These are phyloP conservation scores for Hemicrepidius hirtus DNA, from an alignment of 2,888 invertebrate genomes.

Conservation along the genomic window DNA sequence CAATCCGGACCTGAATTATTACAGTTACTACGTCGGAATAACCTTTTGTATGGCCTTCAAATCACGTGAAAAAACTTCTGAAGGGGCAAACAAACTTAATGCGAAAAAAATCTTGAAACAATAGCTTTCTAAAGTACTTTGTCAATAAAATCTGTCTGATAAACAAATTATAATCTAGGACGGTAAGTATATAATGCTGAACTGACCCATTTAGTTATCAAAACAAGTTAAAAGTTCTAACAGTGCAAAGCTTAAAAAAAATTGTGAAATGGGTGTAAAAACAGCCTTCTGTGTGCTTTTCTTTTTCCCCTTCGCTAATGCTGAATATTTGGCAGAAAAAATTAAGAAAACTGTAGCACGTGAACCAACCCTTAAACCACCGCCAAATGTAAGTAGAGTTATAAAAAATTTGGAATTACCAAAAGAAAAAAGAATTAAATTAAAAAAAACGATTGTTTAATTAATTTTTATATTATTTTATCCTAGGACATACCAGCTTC, in stretches of 20 bases:
- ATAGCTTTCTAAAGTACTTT: neutral
- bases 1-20: no score
- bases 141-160: neutral
- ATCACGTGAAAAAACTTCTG: no score
- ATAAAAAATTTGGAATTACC: neutral
- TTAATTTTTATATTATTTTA: constrained; percentile 8
- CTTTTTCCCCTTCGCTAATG: constrained; percentile 28
- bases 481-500: constrained; percentile 33
- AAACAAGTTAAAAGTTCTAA: neutral
- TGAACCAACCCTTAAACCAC: constrained; percentile 21
- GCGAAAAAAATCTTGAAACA: no score
- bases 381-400: constrained; percentile 31
- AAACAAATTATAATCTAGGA: neutral
- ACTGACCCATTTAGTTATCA: neutral
- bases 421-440: neutral
- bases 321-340: constrained; percentile 32
- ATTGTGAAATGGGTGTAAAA: neutral
- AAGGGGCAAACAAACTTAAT: no score
- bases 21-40: no score
- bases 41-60: no score
- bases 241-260: neutral
- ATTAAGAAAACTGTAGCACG: constrained; percentile 15
- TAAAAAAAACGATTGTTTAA: neutral
- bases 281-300: constrained; percentile 10
- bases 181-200: neutral